These are phyloP conservation scores for Drosophila kurseongensis DNA, from an alignment of 1,140 invertebrate genomes.

Conservation along the genomic window DNA sequence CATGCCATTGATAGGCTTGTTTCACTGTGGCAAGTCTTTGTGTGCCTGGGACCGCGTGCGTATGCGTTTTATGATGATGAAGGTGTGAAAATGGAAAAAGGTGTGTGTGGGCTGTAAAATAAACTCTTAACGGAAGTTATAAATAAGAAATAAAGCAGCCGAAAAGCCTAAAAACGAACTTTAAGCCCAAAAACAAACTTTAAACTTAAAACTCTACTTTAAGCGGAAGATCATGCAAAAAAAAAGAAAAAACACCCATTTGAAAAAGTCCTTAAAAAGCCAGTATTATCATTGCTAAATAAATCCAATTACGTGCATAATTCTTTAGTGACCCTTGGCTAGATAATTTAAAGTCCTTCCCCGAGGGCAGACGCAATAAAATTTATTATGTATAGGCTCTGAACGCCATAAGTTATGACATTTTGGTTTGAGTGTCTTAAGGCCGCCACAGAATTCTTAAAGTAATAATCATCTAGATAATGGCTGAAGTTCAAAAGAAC, in stretches of 20 bases:
- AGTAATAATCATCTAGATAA: slow-evolving; percentile 59
- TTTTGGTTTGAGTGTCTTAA: slow-evolving; percentile 34
- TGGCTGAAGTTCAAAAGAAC: slow-evolving; percentile 55
- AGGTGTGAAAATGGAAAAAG: slow-evolving; percentile 55
- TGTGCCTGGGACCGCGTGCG: slow-evolving; percentile 8
- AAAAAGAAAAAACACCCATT: too few relatives aligned
- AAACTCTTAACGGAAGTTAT: slow-evolving; percentile 52
- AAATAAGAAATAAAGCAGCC: slow-evolving; percentile 38
- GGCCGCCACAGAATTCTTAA: background rate
- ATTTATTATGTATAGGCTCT: slow-evolving; percentile 42
- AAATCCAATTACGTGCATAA: slow-evolving; percentile 18
- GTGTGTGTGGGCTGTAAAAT: slow-evolving; percentile 59
- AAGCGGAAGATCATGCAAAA: background rate
- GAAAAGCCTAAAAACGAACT: slow-evolving; percentile 3
- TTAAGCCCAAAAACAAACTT: slow-evolving; percentile 1
- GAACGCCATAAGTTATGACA: slow-evolving; percentile 26
- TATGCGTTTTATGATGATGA: slow-evolving; percentile 60
- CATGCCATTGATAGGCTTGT: slow-evolving; percentile 56
- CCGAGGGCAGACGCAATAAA: slow-evolving; percentile 22
- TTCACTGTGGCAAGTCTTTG: slow-evolving; percentile 20
- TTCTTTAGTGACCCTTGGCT: background rate
- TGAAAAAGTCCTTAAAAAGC: background rate
- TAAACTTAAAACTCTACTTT: background rate
- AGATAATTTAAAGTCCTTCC: slow-evolving; percentile 22
- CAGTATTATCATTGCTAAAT: background rate